These are phyloP conservation scores for Tragelaphus buxtoni DNA, from an alignment of 2,113 vertebrate species.

Conservation along the genomic window DNA sequence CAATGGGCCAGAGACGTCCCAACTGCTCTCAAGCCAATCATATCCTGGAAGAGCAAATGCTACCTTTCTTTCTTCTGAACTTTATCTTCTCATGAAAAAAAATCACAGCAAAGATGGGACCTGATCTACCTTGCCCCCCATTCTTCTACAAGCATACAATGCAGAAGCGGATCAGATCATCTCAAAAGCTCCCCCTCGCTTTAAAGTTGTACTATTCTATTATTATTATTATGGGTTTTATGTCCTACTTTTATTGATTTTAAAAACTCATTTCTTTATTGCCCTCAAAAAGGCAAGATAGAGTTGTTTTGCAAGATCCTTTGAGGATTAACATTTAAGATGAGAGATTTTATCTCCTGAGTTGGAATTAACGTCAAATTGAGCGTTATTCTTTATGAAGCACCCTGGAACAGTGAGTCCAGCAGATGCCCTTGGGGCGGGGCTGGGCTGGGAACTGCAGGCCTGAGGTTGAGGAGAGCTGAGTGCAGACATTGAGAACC, in stretches of 20 bases:
- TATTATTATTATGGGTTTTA: neutral
- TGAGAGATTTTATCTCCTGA: neutral
- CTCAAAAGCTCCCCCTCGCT: neutral
- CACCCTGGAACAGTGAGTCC: neutral
- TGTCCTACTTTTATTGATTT: neutral
- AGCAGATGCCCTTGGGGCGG: neutral
- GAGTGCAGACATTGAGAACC: no score
- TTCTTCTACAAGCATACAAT: neutral
- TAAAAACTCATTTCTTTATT: neutral
- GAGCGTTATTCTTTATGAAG: neutral
- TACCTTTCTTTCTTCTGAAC: no score
- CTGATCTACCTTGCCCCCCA: accelerated
- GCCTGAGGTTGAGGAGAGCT: neutral
- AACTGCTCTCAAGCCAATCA: neutral
- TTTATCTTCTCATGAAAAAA: neutral
- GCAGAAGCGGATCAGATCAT: neutral
- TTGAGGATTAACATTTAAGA: neutral
- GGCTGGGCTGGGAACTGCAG: neutral
- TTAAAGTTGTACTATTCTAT: neutral
- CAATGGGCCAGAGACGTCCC: neutral
- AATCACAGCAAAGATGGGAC: neutral
- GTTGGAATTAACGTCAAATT: neutral
- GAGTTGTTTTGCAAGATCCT: neutral
- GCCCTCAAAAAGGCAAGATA: neutral
- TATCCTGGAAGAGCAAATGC: accelerated